These are phyloP conservation scores for Seira musarum DNA, from an alignment of 2,888 invertebrate species.

Conservation along the genomic window DNA sequence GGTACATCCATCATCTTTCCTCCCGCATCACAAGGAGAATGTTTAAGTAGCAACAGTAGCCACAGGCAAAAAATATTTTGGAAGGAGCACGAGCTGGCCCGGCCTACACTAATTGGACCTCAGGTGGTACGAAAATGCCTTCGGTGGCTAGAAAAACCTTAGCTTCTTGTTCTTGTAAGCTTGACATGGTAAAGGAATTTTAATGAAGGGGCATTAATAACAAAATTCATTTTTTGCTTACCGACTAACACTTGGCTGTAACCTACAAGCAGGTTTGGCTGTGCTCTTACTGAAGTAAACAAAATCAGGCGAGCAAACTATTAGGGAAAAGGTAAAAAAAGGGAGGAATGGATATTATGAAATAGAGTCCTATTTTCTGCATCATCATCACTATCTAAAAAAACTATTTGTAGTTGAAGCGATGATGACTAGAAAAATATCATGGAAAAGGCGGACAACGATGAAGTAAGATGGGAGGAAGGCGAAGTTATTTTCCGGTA, in stretches of 20 bases:
- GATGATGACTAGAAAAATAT: no score
- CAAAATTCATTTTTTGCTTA: not conserved
- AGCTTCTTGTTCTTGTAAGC: not conserved
- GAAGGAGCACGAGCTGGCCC: constrained; percentile 20
- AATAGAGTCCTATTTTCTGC: not conserved
- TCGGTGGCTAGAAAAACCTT: not conserved
- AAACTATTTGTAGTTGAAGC: not conserved
- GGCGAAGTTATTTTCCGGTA: no score
- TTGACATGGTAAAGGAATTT: not conserved
- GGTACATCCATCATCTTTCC: constrained; percentile 19
- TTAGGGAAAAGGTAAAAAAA: not conserved
- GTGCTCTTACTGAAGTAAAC: not conserved
- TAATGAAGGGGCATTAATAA: not conserved
- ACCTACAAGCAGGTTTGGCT: not conserved
- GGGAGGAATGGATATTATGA: not conserved
- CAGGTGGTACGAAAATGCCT: constrained; percentile 28
- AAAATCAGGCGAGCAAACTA: not conserved
- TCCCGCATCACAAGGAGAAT: constrained; percentile 4
- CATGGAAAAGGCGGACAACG: no score
- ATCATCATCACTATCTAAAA: not conserved
- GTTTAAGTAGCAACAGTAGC: constrained; percentile 20
- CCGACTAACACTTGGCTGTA: no score
- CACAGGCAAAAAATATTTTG: not conserved
- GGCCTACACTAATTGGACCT: constrained; percentile 43
- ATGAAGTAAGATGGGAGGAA: not conserved